These are phyloP conservation scores for Hypotaenidia okinawae DNA, from an alignment of 2,797 vertebrate species.

Conservation along the genomic window DNA sequence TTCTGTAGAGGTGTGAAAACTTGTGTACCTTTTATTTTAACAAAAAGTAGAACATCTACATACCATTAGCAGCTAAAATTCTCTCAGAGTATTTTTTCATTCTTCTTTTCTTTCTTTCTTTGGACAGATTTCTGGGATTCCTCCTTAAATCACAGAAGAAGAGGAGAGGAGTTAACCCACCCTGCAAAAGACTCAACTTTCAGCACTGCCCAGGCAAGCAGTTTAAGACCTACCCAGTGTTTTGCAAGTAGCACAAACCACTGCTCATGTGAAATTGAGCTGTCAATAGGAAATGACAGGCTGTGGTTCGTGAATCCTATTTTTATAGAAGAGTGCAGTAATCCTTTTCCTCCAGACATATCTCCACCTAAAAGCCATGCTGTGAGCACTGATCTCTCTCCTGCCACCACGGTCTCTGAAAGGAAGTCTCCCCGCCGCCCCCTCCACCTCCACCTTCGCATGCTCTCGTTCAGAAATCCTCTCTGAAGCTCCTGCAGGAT, in stretches of 20 bases:
- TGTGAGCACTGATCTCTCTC: not conserved
- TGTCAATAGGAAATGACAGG: conserved; percentile 78
- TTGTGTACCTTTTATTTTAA: not conserved
- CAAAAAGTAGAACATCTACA: not conserved
- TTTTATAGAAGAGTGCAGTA: conserved; percentile 84
- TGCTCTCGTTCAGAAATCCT: not conserved
- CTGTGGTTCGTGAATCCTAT: conserved; percentile 91
- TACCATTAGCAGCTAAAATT: not conserved
- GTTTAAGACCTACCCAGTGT: conserved; percentile 39
- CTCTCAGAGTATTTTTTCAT: not conserved
- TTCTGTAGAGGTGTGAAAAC: not conserved
- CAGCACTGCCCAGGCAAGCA: not conserved
- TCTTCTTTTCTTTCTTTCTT: not conserved
- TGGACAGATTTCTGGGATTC: conserved; percentile 92
- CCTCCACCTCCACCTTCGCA: conserved; percentile 72
- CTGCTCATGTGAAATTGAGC: conserved; percentile 82
- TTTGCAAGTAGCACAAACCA: conserved; percentile 53
- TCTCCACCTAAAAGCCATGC: conserved; percentile 67
- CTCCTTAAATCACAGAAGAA: conserved; percentile 77
- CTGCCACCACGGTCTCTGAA: conserved; percentile 67
- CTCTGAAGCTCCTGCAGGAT: not conserved
- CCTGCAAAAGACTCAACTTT: conserved; percentile 29
- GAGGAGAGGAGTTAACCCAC: not conserved
- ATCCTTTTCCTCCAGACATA: conserved; percentile 27
- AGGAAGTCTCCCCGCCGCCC: conserved; percentile 66